Conservation (phyloP, 2,797 vertebrate species). For the Erethizon dorsatum region DNA sequence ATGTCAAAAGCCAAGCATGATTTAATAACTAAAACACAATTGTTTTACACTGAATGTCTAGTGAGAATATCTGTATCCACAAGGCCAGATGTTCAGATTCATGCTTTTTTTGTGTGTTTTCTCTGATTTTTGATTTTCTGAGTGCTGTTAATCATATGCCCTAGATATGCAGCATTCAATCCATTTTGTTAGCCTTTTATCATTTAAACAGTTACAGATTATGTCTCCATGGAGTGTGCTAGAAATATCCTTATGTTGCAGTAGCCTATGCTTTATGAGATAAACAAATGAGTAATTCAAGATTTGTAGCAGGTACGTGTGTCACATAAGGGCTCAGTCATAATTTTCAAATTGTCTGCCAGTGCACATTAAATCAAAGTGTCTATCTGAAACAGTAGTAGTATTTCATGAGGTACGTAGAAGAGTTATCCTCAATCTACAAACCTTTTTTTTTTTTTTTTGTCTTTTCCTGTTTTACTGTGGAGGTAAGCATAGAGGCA, state of each 20-base stretch:
- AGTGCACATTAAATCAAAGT: conserved; percentile 85
- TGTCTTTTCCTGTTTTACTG: neutral
- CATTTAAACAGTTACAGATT: conserved; percentile 79
- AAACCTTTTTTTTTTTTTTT: neutral
- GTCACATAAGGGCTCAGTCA: conserved; percentile 79
- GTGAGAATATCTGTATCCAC: conserved; percentile 7
- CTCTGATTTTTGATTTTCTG: conserved; percentile 54
- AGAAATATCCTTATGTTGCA: conserved; percentile 76
- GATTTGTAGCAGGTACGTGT: conserved; percentile 65
- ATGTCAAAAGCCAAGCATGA: conserved; percentile 50
- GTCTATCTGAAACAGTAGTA: conserved; percentile 82
- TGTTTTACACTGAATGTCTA: neutral
- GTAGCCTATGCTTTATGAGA: conserved; percentile 82
- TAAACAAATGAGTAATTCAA: conserved; percentile 87
- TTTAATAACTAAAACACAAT: conserved; percentile 38
- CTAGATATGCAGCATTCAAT: conserved; percentile 5
- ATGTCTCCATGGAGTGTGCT: conserved; percentile 66
- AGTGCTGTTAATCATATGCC: conserved; percentile 57
- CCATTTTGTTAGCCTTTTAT: conserved; percentile 73
- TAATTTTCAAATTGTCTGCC: conserved; percentile 88
- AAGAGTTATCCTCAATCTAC: conserved; percentile 85
- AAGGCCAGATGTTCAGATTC: conserved; percentile 57
- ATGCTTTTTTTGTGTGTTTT: conserved; percentile 58
- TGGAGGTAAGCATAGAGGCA: neutral
- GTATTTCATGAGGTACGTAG: conserved; percentile 86